Evolutionary conservation across 1,140 invertebrate species (phyloP).

Genomic region (Drosophila truncata): DNA sequence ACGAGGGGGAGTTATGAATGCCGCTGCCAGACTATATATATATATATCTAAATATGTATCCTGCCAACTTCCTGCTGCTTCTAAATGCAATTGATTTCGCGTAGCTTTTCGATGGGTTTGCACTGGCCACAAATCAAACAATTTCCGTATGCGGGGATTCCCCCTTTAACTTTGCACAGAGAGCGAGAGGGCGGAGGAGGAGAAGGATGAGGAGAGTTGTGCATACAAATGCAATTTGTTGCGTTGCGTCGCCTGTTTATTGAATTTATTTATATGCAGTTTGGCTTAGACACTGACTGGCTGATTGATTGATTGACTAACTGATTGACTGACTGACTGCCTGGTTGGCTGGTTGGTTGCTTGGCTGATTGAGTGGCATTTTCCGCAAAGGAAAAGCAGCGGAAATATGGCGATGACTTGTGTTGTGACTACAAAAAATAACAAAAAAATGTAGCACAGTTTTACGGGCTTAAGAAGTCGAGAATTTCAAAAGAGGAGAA

Average conservation of each 20-base stretch:
- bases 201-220: not conserved
- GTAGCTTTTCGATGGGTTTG: slow-evolving; percentile 15
- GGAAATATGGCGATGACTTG: slow-evolving; percentile 20
- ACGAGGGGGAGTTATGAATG: slow-evolving; percentile 35
- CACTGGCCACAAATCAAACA: slow-evolving; percentile 71
- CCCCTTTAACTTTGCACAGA: not conserved
- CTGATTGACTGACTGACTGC: slow-evolving; percentile 4
- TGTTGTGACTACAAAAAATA: not conserved
- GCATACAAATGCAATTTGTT: slow-evolving; percentile 71
- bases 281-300: slow-evolving; percentile 64
- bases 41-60: not conserved
- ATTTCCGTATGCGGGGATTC: slow-evolving; percentile 41
- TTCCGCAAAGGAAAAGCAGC: slow-evolving; percentile 1
- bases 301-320: slow-evolving; percentile 65
- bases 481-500: not conserved
- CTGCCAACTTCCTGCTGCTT: not conserved
- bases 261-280: slow-evolving; percentile 76
- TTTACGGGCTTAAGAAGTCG: slow-evolving; percentile 13
- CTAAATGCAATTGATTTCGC: slow-evolving; percentile 51
- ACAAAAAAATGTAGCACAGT: slow-evolving; percentile 35
- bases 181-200: not conserved
- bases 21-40: not conserved
- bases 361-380: slow-evolving; percentile 53
- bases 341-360: slow-evolving; percentile 9
- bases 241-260: slow-evolving; percentile 68